Percentiles rank a stretch among this genome's conserved stretches.
Conservation (phyloP, 2,113 vertebrate species). For the Leucopsar rothschildi region DNA sequence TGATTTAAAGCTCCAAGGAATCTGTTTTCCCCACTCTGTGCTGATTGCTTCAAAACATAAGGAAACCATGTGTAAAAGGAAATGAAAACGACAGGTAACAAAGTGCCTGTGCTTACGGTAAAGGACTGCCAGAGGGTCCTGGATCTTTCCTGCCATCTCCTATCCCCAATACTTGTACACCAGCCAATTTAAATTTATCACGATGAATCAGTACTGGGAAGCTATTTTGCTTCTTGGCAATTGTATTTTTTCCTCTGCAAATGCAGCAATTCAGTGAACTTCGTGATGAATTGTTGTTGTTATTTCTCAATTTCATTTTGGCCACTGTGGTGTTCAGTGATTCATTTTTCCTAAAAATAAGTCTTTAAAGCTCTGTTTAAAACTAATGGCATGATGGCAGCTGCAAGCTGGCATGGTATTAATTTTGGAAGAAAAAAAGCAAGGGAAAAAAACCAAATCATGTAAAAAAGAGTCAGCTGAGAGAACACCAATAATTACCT, state of each 20-base stretch:
- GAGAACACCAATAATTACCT: slow-evolving; percentile 5
- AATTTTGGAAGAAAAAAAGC: not conserved
- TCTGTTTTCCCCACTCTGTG: not conserved
- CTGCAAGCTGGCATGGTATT: slow-evolving; percentile 30
- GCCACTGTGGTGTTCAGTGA: not conserved
- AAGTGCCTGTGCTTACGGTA: not conserved
- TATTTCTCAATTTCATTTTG: slow-evolving; percentile 34
- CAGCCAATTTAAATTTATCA: slow-evolving; percentile 21
- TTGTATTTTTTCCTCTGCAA: not conserved
- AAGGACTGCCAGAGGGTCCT: not conserved
- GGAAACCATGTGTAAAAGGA: slow-evolving; percentile 12
- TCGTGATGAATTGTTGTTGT: not conserved
- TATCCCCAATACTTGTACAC: not conserved
- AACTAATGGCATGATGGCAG: slow-evolving; percentile 7
- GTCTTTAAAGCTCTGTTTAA: slow-evolving; percentile 11
- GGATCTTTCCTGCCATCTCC: not conserved
- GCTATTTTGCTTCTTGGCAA: slow-evolving; percentile 38
- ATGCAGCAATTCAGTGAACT: not conserved
- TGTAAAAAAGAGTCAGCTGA: slow-evolving; percentile 4
- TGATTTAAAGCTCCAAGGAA: not conserved
- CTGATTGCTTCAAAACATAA: not conserved
- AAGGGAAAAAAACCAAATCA: not conserved
- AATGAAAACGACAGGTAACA: slow-evolving; percentile 10
- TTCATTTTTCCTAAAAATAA: slow-evolving; percentile 46
- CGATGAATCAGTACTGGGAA: slow-evolving; percentile 38